Conservation (phyloP, 2,888 invertebrate species). For the Ectobius pallidus region DNA sequence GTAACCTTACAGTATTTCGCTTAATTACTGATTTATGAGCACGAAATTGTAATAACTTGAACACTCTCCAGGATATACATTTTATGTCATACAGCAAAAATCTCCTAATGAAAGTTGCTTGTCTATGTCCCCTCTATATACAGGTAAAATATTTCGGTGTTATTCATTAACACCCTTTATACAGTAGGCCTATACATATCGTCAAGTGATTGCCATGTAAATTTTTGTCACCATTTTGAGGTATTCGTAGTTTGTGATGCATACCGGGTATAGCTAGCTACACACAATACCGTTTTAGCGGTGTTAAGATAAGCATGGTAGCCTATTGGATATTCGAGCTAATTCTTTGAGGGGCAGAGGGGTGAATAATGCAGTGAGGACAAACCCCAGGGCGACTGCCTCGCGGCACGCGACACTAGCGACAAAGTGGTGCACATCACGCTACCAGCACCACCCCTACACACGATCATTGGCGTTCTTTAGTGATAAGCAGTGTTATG, state of each 20-base stretch:
- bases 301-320: background rate
- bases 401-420: slow-evolving; percentile 26
- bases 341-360: background rate
- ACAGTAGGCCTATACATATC: no score
- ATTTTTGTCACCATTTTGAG: background rate
- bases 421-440: slow-evolving; percentile 27
- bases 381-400: slow-evolving; percentile 27
- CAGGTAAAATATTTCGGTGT: no score
- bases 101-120: no score
- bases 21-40: no score
- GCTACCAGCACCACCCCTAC: slow-evolving; percentile 10
- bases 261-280: no score
- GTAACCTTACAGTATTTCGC: no score
- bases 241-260: background rate
- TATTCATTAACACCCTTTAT: no score
- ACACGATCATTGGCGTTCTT: background rate
- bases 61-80: no score
- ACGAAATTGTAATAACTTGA: no score
- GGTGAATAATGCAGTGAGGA: slow-evolving; percentile 36
- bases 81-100: no score
- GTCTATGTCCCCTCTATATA: no score
- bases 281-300: background rate
- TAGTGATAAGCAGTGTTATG: background rate
- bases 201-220: background rate
- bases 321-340: background rate